A percentile compares a stretch with the other conserved stretches of the same genome.
Evolutionary conservation across 2,113 vertebrate genomes (phyloP).

Genomic region (mouse (Mus musculus)): GRCm39 chr1:190521501-190522000

Average conservation of each 20-base stretch:
- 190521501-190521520: not conserved
- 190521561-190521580: slow-evolving; percentile 15
- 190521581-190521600: slow-evolving; percentile 39
- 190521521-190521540: not conserved
- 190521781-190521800: slow-evolving; percentile 43
- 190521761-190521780: not conserved
- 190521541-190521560: not conserved
- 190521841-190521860: slow-evolving; percentile 4
- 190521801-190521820: slow-evolving; percentile 28
- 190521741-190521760: not conserved
- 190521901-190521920: not conserved
- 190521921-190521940: not conserved
- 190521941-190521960: not conserved
- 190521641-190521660: not conserved
- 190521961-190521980: not conserved
- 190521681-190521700: not conserved
- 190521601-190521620: not conserved
- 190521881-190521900: no score
- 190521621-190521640: slow-evolving; percentile 18
- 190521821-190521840: slow-evolving; percentile 46
- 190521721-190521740: not conserved
- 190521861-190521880: not conserved
- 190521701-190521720: not conserved
- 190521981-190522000: not conserved
- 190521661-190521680: slow-evolving; percentile 16